phyloP scores from a whole-genome alignment of 1,140 invertebrate species.

The Euglossa dilemma region DNA sequence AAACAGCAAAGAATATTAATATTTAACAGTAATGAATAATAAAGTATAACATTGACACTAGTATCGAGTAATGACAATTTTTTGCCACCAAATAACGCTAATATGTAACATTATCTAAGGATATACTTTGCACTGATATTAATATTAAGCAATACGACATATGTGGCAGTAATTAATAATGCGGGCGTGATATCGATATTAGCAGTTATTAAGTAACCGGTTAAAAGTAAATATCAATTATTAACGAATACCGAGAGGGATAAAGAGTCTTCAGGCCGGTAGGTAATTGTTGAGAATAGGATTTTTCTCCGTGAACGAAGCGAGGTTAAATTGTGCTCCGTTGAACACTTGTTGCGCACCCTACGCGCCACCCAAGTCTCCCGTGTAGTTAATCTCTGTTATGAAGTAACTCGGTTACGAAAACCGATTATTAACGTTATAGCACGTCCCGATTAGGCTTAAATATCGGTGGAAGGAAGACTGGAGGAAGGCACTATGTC shows the following conservation, averaged over 20 bases:
- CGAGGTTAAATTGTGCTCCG: background rate
- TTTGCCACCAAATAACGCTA: too few relatives aligned
- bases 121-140: too few relatives aligned
- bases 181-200: too few relatives aligned
- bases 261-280: background rate
- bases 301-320: background rate
- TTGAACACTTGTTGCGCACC: constrained; percentile 24
- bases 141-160: too few relatives aligned
- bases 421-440: background rate
- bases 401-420: background rate
- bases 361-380: background rate
- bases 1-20: too few relatives aligned
- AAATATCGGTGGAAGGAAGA: background rate
- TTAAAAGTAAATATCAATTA: too few relatives aligned
- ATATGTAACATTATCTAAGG: too few relatives aligned
- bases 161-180: too few relatives aligned
- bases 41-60: too few relatives aligned
- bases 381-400: background rate
- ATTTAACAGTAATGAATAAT: too few relatives aligned
- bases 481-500: background rate
- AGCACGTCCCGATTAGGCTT: background rate
- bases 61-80: too few relatives aligned
- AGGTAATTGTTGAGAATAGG: background rate
- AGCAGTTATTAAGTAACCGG: too few relatives aligned
- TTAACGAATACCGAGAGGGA: background rate